Evolutionary conservation across 1,140 invertebrate genomes (phyloP).

Genomic region (Daktulosphaira vitifoliae): DNA sequence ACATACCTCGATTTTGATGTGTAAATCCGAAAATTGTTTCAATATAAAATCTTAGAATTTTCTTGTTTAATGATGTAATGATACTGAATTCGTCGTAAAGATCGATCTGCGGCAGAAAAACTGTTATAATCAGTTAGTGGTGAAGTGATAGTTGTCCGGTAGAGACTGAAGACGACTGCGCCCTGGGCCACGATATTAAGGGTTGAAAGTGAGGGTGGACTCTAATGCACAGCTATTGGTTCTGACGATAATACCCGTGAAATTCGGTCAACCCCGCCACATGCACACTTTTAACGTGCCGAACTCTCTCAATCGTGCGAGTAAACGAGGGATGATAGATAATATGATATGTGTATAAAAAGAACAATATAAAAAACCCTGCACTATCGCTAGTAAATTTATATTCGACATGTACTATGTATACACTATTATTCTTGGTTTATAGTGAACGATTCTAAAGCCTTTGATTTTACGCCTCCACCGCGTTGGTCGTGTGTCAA

Average conservation of each 20-base stretch:
- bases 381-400: too few relatives aligned
- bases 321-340: neutral
- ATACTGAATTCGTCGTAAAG: too few relatives aligned
- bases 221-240: conserved; percentile 49
- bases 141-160: too few relatives aligned
- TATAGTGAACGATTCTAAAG: too few relatives aligned
- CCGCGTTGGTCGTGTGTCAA: neutral
- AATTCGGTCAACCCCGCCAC: neutral
- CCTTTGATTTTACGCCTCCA: conserved; percentile 26
- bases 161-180: conserved; percentile 16
- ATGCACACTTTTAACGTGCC: too few relatives aligned
- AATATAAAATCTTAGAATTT: too few relatives aligned
- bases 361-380: conserved; percentile 21
- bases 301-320: neutral
- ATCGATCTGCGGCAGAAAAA: too few relatives aligned
- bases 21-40: too few relatives aligned
- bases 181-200: conserved; percentile 33
- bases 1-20: too few relatives aligned
- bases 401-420: neutral
- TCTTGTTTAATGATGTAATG: too few relatives aligned
- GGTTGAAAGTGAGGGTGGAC: conserved; percentile 40
- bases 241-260: conserved; percentile 38
- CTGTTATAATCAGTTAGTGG: too few relatives aligned
- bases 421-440: conserved; percentile 5
- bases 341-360: neutral